Evolutionary conservation across 2,113 vertebrate species (phyloP).

Genomic region (Dicerorhinus sumatrensis): DNA sequence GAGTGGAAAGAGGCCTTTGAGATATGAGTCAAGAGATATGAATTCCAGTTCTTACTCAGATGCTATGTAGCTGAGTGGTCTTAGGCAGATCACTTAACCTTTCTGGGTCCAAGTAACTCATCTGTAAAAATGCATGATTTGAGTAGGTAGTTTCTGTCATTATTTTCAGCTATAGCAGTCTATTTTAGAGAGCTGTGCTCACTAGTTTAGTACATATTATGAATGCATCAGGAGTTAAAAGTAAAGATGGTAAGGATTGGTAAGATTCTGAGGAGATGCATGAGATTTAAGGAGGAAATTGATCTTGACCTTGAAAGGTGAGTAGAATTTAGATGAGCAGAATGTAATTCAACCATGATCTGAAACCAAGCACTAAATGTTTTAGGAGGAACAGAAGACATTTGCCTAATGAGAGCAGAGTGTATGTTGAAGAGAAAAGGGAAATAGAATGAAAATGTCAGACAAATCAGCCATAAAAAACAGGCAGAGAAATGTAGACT

Average conservation of each 20-base stretch:
- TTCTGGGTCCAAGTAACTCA: neutral
- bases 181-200: neutral
- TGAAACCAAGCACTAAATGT: neutral
- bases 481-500: neutral
- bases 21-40: neutral
- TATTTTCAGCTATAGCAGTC: neutral
- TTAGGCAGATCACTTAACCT: neutral
- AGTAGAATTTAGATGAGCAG: neutral
- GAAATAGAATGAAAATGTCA: neutral
- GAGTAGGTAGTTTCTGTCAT: neutral
- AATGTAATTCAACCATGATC: neutral
- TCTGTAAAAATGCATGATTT: neutral
- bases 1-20: neutral
- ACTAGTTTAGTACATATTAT: neutral
- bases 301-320: constrained; percentile 2
- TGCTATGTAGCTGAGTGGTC: neutral
- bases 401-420: constrained; percentile 3
- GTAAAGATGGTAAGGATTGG: neutral
- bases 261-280: neutral
- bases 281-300: constrained; percentile 22
- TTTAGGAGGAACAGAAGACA: neutral
- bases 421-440: neutral
- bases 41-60: neutral
- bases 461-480: neutral
- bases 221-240: neutral